phyloP scores from a whole-genome alignment of 1,140 invertebrate genomes.

The Magallana angulata region DNA sequence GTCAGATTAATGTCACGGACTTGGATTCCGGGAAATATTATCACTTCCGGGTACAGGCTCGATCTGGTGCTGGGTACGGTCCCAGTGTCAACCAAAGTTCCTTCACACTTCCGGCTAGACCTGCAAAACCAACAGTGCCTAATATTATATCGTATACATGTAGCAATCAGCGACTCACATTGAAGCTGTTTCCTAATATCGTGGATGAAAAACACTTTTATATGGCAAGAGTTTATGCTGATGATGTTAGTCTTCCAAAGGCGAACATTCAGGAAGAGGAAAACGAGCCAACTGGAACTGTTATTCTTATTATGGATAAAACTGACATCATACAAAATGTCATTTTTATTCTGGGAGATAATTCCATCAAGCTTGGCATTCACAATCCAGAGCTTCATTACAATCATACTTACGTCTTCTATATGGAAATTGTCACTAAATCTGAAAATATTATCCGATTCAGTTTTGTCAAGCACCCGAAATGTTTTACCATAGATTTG shows the following conservation, averaged over 20 bases:
- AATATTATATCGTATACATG: neutral
- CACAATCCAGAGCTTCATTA: neutral
- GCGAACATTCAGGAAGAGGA: neutral
- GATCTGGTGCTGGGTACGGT: neutral
- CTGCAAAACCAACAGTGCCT: neutral
- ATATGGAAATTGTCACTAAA: neutral
- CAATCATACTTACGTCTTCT: constrained; percentile 3
- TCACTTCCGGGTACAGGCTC: neutral
- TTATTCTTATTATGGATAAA: neutral
- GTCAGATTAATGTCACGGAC: neutral
- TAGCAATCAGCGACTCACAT: neutral
- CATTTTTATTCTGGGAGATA: neutral
- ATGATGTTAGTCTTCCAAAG: neutral
- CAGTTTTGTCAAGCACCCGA: neutral
- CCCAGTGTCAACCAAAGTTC: neutral
- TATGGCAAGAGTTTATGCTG: neutral
- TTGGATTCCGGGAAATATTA: neutral
- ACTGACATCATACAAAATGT: neutral
- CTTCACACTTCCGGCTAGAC: constrained; percentile 1
- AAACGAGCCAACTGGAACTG: neutral
- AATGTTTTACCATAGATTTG: neutral
- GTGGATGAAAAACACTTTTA: neutral
- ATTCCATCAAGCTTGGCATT: neutral
- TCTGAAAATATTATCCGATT: constrained; percentile 1
- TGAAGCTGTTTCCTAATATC: neutral